Base-by-base conservation (phyloP, 2,797 vertebrate species). In the Moxostoma hubbsi region DNA sequence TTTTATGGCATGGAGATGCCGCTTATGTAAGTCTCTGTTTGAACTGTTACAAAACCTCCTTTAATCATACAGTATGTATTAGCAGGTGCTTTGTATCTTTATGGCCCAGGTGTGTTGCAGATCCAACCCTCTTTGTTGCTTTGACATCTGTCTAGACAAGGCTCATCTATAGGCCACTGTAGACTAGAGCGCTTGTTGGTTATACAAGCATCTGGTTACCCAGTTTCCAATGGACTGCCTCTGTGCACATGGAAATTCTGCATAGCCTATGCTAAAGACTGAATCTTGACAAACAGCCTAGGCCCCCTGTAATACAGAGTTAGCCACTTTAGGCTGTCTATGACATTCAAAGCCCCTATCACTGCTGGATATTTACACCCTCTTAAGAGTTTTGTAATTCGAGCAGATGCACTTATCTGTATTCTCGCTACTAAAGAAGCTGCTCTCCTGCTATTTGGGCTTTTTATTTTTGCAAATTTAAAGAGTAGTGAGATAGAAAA, bases 11-110 rank as follows among this genome's bases (percentile, higher is more conserved):
- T 46, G 54, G 57, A 62, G 63, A 47, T 50, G 81, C 77, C 65
- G 47, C 82, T 85, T 86, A 84, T 64, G 36, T 80, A 85, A 87
- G 63, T 11, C 61, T 79, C 12, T 67, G 58, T 86, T 81, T 82
- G 66, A 85, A 85, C 75, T 81, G 74, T 80, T 77, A 83, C 46
- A 51, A 75, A 81, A 81, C 24, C n/a, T 13, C 75, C 49, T 73
- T 1, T 58, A 67, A 75, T 69, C 18, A 50, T 51, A 71, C 12
- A 57, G 50, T 15, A 71, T 65, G 13, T 53, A 43, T 79, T 5
- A 57, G 73, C 71, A 81, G 73, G 70, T 84, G 79, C 36, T 69
- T 73, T 72, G 54, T 70, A 53, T 36, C 36, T 73, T 79, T 79
- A 76, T 45, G 49, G 68, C 15, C 43, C 82, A 77, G 71, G 77